Conservation (phyloP, 53 echinoderm and acorn worm genomes). For the Pentamera pediparva region DNA sequence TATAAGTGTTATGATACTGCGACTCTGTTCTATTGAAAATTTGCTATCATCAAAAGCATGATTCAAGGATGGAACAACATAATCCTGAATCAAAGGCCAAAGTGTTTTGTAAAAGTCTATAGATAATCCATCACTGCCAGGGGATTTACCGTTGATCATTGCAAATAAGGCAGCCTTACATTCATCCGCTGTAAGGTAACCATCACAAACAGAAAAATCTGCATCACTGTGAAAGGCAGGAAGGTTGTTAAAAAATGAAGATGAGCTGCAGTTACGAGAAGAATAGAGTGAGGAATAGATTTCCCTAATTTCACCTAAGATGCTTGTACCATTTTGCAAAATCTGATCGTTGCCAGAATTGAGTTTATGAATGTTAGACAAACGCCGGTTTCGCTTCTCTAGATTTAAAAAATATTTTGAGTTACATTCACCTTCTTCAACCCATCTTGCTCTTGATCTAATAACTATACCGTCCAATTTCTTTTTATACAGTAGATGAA, state of each 20-base stretch:
- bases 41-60: too few relatives aligned
- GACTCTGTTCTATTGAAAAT: neutral
- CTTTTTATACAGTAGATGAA: slow-evolving; percentile 30
- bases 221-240: too few relatives aligned
- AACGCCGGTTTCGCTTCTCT: too few relatives aligned
- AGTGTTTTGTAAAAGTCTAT: too few relatives aligned
- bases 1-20: neutral
- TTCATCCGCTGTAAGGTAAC: neutral
- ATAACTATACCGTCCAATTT: slow-evolving; percentile 29
- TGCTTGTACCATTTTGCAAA: neutral
- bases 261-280: too few relatives aligned
- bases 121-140: neutral
- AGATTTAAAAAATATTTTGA: slow-evolving; percentile 36
- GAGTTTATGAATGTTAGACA: neutral
- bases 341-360: neutral
- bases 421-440: too few relatives aligned
- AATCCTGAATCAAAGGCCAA: neutral
- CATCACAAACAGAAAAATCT: neutral
- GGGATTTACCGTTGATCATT: neutral
- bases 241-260: too few relatives aligned
- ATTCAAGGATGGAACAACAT: neutral
- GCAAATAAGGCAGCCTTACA: neutral
- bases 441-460: too few relatives aligned
- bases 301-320: neutral
- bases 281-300: neutral